Base-by-base conservation (phyloP, 2,888 invertebrate species). In the Oscheius sp. region DNA sequence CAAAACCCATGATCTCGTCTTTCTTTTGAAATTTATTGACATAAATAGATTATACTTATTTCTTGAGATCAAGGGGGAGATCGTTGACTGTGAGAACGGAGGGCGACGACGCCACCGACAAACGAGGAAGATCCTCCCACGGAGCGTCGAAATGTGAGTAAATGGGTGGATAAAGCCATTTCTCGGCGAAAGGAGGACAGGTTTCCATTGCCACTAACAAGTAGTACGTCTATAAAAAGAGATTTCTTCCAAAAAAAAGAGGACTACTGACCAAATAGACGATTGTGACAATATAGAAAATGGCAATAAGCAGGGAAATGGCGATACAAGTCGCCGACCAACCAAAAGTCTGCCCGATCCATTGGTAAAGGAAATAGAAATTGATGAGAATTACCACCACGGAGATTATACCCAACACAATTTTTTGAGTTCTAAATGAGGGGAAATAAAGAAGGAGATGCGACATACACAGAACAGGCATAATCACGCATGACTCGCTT, bases 401-500 rank as follows among this genome's bases (percentile, higher is more conserved):
- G 0, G 82, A 82, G n/a, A 77, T 76, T 7, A 83, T 25, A 25
- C 84, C 68, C 16, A 77, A 61, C 56, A 82, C 73, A 9, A 76
- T 61, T 71, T 84, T 84, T 59, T 80, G 81, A n/a, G 74, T 46
- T 21, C 93, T 85, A 73, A 74, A 81, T 27, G 27, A 13, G 7
- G 27, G 9, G 25, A 29, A 16, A 29, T 25, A 18, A 16, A 49
- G 18, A 29, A 52, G 5, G 35, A 9, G 35, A 3, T 35, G 35
- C 3, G 18, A 56, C 92, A 90, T 90, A 93, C 93, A 92, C 81
- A 90, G 93, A 93, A 89, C 94, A 94, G 25, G 91, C 92, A 89
- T 94, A 95, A 83, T 93, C 92, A 21, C 93, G 93, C 95, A 95
- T 95, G 56, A 95, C 92, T 53, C 91, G 90, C 6, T 89, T 89